phyloP scores from a whole-genome alignment of 1,140 invertebrate species.

The Diplogasteroides magnus region DNA sequence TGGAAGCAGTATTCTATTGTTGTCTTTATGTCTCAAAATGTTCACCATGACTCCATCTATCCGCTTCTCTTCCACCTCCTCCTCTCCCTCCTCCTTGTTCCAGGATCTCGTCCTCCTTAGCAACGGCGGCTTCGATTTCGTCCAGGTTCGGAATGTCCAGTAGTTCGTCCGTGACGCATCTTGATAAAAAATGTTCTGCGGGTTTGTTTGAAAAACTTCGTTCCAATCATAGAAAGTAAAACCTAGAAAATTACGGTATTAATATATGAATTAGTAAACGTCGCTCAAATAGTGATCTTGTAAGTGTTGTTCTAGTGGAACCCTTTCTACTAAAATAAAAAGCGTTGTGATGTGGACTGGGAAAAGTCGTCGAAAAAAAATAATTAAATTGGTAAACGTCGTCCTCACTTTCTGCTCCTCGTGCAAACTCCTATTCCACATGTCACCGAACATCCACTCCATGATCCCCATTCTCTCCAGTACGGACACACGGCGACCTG shows the following conservation, averaged over 20 bases:
- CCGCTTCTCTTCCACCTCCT: neutral
- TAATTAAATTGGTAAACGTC: neutral
- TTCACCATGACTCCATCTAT: neutral
- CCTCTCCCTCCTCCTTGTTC: neutral
- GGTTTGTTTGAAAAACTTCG: too few species aligned
- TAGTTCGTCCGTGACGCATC: slow-evolving; percentile 26
- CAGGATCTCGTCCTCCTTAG: neutral
- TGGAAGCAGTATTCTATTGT: too few species aligned
- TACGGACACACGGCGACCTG: slow-evolving; percentile 28
- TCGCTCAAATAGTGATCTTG: too few species aligned
- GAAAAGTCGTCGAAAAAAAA: too few species aligned
- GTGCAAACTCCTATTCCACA: slow-evolving; percentile 31
- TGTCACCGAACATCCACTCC: slow-evolving; percentile 33
- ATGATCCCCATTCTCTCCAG: slow-evolving; percentile 29
- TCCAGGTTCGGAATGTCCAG: slow-evolving; percentile 20
- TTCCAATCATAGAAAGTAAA: too few species aligned
- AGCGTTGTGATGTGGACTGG: too few species aligned
- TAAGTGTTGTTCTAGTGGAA: too few species aligned
- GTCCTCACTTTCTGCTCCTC: slow-evolving; percentile 14
- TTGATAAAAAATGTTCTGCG: too few species aligned
- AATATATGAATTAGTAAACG: too few species aligned
- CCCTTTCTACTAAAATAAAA: too few species aligned
- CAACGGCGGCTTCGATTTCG: slow-evolving; percentile 5
- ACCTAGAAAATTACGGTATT: too few species aligned
- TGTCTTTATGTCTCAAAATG: too few species aligned